phyloP scores from a whole-genome alignment of 2,888 invertebrate species.

The Leptopilina drosophilae region DNA sequence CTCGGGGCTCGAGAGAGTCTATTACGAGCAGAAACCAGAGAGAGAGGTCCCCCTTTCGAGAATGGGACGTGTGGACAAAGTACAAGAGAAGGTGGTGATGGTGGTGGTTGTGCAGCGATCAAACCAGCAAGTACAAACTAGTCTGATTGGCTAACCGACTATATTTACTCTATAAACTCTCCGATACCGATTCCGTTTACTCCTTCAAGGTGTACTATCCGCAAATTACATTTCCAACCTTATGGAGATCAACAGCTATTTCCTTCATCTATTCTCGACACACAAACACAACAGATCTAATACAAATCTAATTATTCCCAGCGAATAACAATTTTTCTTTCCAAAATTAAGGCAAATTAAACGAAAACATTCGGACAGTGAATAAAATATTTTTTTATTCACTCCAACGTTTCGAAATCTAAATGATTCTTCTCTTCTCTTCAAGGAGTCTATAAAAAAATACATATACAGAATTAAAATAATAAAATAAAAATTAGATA shows the following conservation, averaged over 20 bases:
- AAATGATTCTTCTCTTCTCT: too few species aligned
- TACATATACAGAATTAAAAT: too few species aligned
- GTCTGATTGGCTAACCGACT: slow-evolving; percentile 32
- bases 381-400: too few species aligned
- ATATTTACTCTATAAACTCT: slow-evolving; percentile 35
- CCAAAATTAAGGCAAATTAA: too few species aligned
- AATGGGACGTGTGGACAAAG: slow-evolving; percentile 42
- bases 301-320: too few species aligned
- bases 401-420: too few species aligned
- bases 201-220: slow-evolving; percentile 12
- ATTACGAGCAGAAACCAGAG: slow-evolving; percentile 56
- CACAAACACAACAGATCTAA: too few species aligned
- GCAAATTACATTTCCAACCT: slow-evolving; percentile 5
- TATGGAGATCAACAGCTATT: background rate
- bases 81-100: slow-evolving; percentile 13
- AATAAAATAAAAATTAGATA: too few species aligned
- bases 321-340: too few species aligned
- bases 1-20: slow-evolving; percentile 53
- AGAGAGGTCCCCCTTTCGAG: slow-evolving; percentile 36
- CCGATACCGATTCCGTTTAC: slow-evolving; percentile 34
- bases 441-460: too few species aligned
- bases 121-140: slow-evolving; percentile 36
- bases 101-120: slow-evolving; percentile 16
- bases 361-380: too few species aligned
- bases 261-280: too few species aligned